These are phyloP conservation scores for Thalassarche chlororhynchos DNA, from an alignment of 2,113 vertebrate species.

Conservation along the genomic window DNA sequence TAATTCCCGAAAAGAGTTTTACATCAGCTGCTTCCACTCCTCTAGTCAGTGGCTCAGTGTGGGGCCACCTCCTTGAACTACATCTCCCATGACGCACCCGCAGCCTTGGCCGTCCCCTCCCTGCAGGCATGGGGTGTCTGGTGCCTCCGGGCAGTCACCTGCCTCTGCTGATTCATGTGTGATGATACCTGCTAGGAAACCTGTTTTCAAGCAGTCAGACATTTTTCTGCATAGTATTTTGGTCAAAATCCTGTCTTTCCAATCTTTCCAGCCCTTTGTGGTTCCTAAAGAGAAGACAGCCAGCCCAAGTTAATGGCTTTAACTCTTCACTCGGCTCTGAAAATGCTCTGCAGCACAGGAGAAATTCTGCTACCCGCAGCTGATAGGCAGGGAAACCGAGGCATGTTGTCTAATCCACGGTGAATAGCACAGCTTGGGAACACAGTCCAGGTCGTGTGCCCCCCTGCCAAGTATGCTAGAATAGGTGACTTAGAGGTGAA, in stretches of 20 bases:
- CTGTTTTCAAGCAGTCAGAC: not conserved
- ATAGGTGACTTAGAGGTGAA: not conserved
- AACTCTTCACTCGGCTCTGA: not conserved
- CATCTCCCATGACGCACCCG: not conserved
- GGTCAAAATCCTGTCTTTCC: not conserved
- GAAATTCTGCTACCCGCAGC: not conserved
- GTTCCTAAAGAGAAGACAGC: not conserved
- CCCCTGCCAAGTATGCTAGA: not conserved
- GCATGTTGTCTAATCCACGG: not conserved
- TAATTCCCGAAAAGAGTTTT: not conserved
- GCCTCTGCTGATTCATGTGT: not conserved
- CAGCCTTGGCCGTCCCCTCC: not conserved
- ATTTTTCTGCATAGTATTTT: not conserved
- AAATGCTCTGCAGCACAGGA: not conserved
- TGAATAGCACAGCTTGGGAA: not conserved
- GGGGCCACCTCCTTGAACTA: not conserved
- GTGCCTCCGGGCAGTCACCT: not conserved
- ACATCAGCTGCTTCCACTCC: not conserved
- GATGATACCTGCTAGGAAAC: not conserved
- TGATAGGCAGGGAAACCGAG: not conserved
- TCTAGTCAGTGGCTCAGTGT: accelerated
- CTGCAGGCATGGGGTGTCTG: not conserved
- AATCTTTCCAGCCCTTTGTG: not conserved
- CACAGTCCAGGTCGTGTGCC: not conserved
- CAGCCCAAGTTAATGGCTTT: not conserved